phyloP scores from a whole-genome alignment of 2,888 invertebrate species.

The Empis stercorea region DNA sequence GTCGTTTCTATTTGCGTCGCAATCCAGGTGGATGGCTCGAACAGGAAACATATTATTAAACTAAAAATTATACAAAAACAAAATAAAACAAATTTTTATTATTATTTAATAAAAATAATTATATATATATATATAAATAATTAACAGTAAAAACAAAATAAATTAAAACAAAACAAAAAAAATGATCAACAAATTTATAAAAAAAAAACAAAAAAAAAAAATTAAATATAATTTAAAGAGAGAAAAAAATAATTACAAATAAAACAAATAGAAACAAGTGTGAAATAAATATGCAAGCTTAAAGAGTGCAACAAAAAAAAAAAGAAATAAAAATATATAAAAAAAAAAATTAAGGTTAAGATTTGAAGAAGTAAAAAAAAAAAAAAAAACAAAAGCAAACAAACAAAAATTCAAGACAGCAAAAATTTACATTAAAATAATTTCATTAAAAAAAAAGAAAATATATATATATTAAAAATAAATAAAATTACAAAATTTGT shows the following conservation, averaged over 20 bases:
- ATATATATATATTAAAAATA: slow-evolving; percentile 3
- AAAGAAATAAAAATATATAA: slow-evolving; percentile 7
- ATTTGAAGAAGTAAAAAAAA: not conserved
- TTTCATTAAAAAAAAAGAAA: slow-evolving; percentile 3
- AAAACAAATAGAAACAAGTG: slow-evolving; percentile 8
- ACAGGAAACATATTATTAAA: slow-evolving; percentile 96
- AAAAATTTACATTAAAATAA: not conserved
- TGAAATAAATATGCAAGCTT: slow-evolving; percentile 17
- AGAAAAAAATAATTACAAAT: not conserved
- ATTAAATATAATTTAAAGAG: slow-evolving; percentile 4
- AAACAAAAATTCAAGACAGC: not conserved
- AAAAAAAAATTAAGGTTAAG: not conserved
- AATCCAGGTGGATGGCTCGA: slow-evolving; percentile 98
- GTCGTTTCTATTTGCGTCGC: slow-evolving; percentile 93
- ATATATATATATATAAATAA: slow-evolving; percentile 26
- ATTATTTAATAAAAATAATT: slow-evolving; percentile 16
- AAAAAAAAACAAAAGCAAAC: not conserved
- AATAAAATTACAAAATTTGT: slow-evolving; percentile 15
- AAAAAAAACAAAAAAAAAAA: slow-evolving; percentile 15
- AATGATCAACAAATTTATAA: no score
- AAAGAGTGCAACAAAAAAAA: slow-evolving; percentile 17
- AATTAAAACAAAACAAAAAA: slow-evolving; percentile 12
- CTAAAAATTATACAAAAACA: slow-evolving; percentile 15
- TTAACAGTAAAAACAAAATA: slow-evolving; percentile 20
- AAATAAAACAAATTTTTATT: slow-evolving; percentile 4